phyloP scores from a whole-genome alignment of 2,888 invertebrate species.

The Sisyra nigra region DNA sequence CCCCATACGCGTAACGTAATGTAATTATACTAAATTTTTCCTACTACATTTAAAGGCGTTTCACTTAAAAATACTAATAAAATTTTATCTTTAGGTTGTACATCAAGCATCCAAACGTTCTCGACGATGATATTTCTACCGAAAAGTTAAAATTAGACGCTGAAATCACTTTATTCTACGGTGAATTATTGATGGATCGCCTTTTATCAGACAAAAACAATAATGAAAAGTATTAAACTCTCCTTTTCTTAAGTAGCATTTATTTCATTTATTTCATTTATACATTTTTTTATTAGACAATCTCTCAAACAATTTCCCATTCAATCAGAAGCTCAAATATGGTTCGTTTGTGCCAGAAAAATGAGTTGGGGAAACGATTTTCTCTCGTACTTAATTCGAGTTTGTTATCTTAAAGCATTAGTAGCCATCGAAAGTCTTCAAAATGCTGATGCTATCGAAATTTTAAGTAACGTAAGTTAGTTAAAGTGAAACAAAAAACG shows the following conservation, averaged over 20 bases:
- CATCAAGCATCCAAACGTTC: conserved; percentile 31
- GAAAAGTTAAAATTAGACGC: conserved; percentile 29
- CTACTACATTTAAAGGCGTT: too few relatives aligned
- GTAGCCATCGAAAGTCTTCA: conserved; percentile 33
- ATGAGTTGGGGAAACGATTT: conserved; percentile 29
- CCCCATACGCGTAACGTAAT: too few relatives aligned
- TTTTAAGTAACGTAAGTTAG: conserved; percentile 30
- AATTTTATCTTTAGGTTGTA: conserved; percentile 27
- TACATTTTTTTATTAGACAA: conserved; percentile 8
- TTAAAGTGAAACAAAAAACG: too few relatives aligned
- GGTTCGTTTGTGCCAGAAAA: conserved; percentile 28
- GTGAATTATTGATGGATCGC: conserved; percentile 31
- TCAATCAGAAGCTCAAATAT: conserved; percentile 29
- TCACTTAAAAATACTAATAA: too few relatives aligned
- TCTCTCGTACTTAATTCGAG: conserved; percentile 28
- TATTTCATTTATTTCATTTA: conserved; percentile 7
- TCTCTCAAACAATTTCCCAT: conserved; percentile 21
- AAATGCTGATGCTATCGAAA: conserved; percentile 31
- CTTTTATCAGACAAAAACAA: conserved; percentile 6
- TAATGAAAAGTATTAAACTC: conserved; percentile 8
- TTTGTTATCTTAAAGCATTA: conserved; percentile 38
- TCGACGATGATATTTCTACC: conserved; percentile 24
- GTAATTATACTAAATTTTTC: too few relatives aligned
- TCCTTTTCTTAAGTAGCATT: conserved; percentile 1
- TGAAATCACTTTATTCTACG: conserved; percentile 32